phyloP scores from a whole-genome alignment of 2,113 vertebrate species.

The Dissostichus mawsoni region DNA sequence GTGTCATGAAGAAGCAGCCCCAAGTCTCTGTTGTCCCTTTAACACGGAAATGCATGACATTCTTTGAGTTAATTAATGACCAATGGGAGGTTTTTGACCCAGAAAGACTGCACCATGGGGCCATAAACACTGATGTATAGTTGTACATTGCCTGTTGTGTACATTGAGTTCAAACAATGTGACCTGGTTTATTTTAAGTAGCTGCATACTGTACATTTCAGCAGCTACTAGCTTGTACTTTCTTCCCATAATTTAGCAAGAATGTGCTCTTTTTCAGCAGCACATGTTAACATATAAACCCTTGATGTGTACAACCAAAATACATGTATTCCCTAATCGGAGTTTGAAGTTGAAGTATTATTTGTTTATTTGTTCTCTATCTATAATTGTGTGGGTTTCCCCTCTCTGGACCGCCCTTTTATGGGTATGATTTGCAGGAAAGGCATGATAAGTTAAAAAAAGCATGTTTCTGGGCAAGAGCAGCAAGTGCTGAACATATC shows the following conservation, averaged over 20 bases:
- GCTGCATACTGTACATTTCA: not conserved
- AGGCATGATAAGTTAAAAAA: not conserved
- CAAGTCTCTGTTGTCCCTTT: constrained; percentile 51
- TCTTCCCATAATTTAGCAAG: not conserved
- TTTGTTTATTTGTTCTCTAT: not conserved
- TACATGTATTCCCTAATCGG: not conserved
- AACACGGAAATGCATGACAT: constrained; percentile 46
- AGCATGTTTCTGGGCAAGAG: not conserved
- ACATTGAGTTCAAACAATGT: constrained; percentile 16
- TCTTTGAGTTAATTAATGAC: constrained; percentile 65
- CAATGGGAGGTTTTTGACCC: constrained; percentile 49
- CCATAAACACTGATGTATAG: constrained; percentile 8
- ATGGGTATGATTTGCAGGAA: not conserved
- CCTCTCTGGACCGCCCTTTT: not conserved
- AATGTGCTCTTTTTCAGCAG: not conserved
- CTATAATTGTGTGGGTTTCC: not conserved
- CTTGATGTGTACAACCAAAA: not conserved
- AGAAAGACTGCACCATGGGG: constrained; percentile 32
- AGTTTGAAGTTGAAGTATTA: constrained; percentile 2
- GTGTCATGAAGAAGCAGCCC: constrained; percentile 31
- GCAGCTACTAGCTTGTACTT: not conserved
- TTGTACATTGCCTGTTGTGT: constrained; percentile 11
- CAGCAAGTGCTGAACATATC: not conserved
- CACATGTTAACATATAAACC: not conserved
- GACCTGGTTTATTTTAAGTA: not conserved